A percentile compares a stretch with the other conserved stretches of the same genome.
Evolutionary conservation across 2,888 invertebrate genomes (phyloP).

Genomic region (Drosophila nigritarsus): DNA sequence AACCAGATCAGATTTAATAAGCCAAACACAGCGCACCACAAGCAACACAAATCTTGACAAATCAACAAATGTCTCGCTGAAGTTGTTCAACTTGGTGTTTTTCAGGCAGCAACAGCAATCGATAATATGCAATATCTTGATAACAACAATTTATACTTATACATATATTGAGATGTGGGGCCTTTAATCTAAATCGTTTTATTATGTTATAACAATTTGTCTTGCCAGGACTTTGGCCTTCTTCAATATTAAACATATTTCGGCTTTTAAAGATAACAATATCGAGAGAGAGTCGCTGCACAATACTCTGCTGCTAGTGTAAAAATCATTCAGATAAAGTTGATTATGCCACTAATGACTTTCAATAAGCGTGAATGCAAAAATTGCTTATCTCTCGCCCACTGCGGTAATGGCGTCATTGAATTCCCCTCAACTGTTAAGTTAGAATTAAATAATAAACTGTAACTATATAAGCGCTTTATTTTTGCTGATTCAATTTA

Average conservation of each 20-base stretch:
- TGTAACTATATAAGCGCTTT: conserved; percentile 3
- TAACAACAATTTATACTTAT: conserved; percentile 29
- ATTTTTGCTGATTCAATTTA: conserved; percentile 39
- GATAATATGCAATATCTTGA: conserved; percentile 48
- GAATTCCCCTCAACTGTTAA: conserved; percentile 10
- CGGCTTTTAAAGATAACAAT: conserved; percentile 27
- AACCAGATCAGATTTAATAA: conserved; percentile 16
- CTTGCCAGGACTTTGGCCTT: conserved; percentile 23
- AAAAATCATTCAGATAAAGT: background rate
- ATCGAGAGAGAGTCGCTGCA: background rate
- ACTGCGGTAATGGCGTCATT: conserved; percentile 5
- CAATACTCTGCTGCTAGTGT: background rate
- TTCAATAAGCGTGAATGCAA: background rate
- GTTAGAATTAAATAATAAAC: background rate
- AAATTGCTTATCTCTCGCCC: conserved; percentile 28
- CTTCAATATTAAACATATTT: conserved; percentile 5
- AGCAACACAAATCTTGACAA: conserved; percentile 17
- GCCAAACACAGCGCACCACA: conserved; percentile 6
- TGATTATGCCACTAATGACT: background rate
- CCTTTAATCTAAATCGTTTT: conserved; percentile 58
- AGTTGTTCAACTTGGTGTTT: conserved; percentile 18
- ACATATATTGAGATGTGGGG: conserved; percentile 6
- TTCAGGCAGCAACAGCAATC: conserved; percentile 41
- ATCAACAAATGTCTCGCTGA: conserved; percentile 13
- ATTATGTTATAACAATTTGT: conserved; percentile 38